Conservation (phyloP, 2,797 vertebrate genomes). For the Taeniopygia guttata region DNA sequence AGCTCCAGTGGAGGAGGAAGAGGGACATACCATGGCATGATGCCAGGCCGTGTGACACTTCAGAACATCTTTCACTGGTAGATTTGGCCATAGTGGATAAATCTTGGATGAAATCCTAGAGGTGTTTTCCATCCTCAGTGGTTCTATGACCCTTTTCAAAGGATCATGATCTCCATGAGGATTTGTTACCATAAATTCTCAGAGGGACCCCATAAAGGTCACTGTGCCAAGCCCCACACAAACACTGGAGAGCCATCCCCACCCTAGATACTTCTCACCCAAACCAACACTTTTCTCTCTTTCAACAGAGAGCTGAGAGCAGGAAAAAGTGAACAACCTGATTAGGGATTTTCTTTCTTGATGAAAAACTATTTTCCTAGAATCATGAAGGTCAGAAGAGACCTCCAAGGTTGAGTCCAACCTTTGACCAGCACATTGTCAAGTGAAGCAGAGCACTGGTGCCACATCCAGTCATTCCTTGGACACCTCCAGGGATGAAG, state of each 20-base stretch:
- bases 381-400: background rate
- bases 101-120: background rate
- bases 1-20: accelerated
- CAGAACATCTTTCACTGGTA: background rate
- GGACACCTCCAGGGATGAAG: background rate
- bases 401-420: accelerated
- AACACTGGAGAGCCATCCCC: background rate
- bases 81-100: background rate
- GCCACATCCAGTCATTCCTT: background rate
- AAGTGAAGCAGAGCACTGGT: background rate
- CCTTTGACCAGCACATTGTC: background rate
- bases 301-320: accelerated
- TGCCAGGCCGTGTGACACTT: background rate
- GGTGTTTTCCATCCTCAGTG: background rate
- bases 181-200: background rate
- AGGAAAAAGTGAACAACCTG: background rate
- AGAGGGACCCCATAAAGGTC: background rate
- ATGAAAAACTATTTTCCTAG: background rate
- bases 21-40: background rate
- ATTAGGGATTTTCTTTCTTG: background rate
- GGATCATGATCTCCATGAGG: accelerated
- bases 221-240: background rate
- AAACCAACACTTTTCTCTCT: background rate
- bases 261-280: background rate
- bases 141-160: too few relatives aligned